phyloP scores from a whole-genome alignment of 1,140 invertebrate genomes.

The Heliconius himera region DNA sequence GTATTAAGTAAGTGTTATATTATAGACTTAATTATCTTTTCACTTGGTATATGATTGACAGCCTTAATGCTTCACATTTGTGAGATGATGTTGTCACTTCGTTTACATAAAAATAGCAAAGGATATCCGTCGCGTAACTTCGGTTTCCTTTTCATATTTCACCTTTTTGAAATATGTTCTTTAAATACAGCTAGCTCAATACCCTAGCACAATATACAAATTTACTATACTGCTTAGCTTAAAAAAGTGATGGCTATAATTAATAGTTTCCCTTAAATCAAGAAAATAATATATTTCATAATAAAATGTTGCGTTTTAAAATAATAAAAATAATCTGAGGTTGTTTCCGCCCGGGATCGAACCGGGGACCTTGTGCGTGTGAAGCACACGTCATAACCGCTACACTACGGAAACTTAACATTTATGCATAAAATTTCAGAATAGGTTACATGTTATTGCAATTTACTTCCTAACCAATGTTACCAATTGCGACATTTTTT shows the following conservation, averaged over 20 bases:
- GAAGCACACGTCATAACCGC: neutral
- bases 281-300: too few relatives aligned
- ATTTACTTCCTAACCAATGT: too few relatives aligned
- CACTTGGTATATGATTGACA: neutral
- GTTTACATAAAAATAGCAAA: conserved; percentile 13
- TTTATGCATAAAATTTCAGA: neutral
- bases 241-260: too few relatives aligned
- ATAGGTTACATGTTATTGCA: too few relatives aligned
- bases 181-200: neutral
- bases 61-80: neutral
- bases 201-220: neutral
- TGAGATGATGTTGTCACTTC: neutral
- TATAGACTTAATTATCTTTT: neutral
- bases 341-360: neutral
- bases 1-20: neutral
- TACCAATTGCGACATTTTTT: too few relatives aligned
- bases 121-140: conserved; percentile 17
- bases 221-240: neutral
- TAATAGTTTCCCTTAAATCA: neutral
- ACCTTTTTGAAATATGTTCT: neutral
- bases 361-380: neutral
- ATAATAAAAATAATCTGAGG: neutral
- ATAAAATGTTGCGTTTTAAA: neutral
- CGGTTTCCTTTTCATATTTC: neutral
- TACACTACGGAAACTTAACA: neutral